These are phyloP conservation scores for Drosophila melanica DNA, from an alignment of 1,140 invertebrate species.

Conservation along the genomic window DNA sequence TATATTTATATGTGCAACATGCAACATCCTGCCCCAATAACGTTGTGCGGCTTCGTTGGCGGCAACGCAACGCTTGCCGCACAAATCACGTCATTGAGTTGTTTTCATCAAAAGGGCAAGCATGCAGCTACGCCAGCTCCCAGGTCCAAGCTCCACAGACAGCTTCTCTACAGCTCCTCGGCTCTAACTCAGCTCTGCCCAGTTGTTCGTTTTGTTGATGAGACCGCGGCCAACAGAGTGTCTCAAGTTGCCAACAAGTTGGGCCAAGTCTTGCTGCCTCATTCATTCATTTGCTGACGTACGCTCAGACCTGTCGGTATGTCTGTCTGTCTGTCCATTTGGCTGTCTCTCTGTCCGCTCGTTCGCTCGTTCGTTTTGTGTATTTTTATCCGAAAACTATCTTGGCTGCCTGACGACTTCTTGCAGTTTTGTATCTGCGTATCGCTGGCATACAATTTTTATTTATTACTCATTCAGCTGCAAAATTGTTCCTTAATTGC, in stretches of 20 bases:
- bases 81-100: conserved; percentile 82
- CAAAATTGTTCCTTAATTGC: conserved; percentile 84
- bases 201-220: conserved; percentile 17
- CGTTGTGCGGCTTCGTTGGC: conserved; percentile 45
- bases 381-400: conserved; percentile 82
- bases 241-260: conserved; percentile 23
- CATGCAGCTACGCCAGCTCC: conserved; percentile 37
- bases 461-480: conserved; percentile 84
- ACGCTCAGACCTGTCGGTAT: conserved; percentile 2
- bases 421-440: conserved; percentile 82
- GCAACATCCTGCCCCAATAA: conserved; percentile 33
- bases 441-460: conserved; percentile 81
- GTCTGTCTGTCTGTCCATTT: not conserved
- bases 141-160: not conserved
- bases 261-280: conserved; percentile 18
- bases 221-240: conserved; percentile 12
- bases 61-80: conserved; percentile 46
- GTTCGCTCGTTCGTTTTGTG: conserved; percentile 44
- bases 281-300: conserved; percentile 57
- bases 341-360: not conserved
- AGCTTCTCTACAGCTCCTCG: conserved; percentile 9
- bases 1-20: conserved; percentile 1
- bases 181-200: not conserved
- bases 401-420: conserved; percentile 68
- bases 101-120: conserved; percentile 82